These are phyloP conservation scores for Silurus glanis DNA, from an alignment of 2,113 vertebrate genomes.

Conservation along the genomic window DNA sequence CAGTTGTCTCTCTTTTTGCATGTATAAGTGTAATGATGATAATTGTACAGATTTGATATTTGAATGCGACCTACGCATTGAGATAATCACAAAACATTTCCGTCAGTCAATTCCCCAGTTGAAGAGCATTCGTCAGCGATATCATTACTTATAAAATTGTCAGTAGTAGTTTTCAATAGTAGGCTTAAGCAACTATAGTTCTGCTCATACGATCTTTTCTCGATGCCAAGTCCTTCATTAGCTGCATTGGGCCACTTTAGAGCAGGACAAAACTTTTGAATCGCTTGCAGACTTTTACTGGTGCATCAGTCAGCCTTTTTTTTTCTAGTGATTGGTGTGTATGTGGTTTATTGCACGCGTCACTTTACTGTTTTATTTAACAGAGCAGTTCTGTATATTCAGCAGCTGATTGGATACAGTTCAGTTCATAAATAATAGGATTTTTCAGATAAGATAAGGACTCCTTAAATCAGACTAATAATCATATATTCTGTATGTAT, in stretches of 20 bases:
- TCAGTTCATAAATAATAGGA: not conserved
- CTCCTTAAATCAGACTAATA: no score
- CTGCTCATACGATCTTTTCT: not conserved
- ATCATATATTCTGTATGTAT: no score
- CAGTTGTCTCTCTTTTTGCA: no score
- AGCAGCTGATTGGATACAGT: not conserved
- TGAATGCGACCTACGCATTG: not conserved
- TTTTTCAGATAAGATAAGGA: no score
- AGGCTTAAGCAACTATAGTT: not conserved
- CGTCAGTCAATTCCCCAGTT: no score
- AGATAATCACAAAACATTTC: not conserved
- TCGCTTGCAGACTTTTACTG: not conserved
- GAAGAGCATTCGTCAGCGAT: not conserved
- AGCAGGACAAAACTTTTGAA: not conserved
- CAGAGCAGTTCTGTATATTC: not conserved
- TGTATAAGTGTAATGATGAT: not conserved
- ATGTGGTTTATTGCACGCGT: not conserved
- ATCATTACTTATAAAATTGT: not conserved
- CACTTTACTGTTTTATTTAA: constrained; percentile 13
- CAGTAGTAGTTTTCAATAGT: not conserved
- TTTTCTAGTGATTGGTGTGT: not conserved
- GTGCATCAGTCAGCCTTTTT: not conserved
- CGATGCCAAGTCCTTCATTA: not conserved
- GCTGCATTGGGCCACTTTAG: not conserved
- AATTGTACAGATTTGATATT: not conserved